phyloP scores from a whole-genome alignment of 1,140 invertebrate genomes.

The Myzus persicae region DNA sequence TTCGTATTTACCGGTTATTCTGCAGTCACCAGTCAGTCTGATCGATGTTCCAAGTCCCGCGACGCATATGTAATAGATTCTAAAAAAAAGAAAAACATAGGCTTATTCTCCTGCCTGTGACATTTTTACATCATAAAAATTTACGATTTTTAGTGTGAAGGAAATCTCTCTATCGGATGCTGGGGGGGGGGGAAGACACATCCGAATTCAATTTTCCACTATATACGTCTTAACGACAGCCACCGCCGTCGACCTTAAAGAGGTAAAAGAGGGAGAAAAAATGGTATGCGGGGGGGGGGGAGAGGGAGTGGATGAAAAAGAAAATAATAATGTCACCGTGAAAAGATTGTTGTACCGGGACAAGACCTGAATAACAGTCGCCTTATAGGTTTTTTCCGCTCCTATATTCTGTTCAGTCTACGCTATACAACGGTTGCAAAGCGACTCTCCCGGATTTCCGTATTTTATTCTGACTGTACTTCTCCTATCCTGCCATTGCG shows the following conservation, averaged over 20 bases:
- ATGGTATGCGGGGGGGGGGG: neutral
- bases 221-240: conserved; percentile 35
- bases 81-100: conserved; percentile 5
- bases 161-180: no score
- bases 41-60: neutral
- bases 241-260: neutral
- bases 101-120: neutral
- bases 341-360: conserved; percentile 50
- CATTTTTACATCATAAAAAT: conserved; percentile 31
- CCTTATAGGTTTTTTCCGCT: conserved; percentile 38
- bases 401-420: neutral
- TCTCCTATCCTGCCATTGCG: neutral
- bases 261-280: neutral
- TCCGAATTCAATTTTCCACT: conserved; percentile 55
- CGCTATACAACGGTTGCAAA: neutral
- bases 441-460: neutral
- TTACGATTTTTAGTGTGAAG: conserved; percentile 34
- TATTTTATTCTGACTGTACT: neutral
- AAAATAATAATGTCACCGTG: conserved; percentile 53
- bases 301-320: neutral
- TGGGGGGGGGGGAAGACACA: neutral
- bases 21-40: neutral
- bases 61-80: neutral
- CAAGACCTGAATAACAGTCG: conserved; percentile 50
- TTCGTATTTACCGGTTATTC: neutral